These are phyloP conservation scores for Thryonomys swinderianus DNA, from an alignment of 2,113 vertebrate species.

Conservation along the genomic window DNA sequence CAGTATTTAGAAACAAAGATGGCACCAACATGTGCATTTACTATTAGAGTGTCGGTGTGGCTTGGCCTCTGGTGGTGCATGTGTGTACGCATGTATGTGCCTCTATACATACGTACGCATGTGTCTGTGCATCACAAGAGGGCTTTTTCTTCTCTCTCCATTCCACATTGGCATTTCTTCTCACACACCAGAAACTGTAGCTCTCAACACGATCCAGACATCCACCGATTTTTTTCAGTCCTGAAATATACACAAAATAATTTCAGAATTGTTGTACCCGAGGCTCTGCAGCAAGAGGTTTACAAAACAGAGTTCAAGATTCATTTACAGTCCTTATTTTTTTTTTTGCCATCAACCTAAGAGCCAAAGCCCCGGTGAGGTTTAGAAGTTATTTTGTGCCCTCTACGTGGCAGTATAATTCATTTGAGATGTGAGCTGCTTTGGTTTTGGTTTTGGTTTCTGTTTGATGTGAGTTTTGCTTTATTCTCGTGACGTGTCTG, in stretches of 20 bases:
- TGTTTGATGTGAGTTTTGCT: neutral
- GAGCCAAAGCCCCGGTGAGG: neutral
- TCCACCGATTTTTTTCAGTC: neutral
- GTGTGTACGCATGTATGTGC: accelerated
- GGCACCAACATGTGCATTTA: accelerated
- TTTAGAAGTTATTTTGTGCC: neutral
- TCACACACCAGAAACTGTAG: neutral
- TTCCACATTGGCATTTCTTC: accelerated
- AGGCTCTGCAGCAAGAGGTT: neutral
- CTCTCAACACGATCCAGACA: neutral
- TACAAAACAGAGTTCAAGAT: neutral
- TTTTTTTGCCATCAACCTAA: neutral
- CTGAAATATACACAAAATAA: too few species aligned
- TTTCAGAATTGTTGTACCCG: too few species aligned
- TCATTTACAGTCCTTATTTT: neutral
- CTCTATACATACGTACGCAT: neutral
- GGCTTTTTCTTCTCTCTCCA: neutral
- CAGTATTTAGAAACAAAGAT: neutral
- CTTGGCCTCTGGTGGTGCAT: neutral
- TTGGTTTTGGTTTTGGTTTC: neutral
- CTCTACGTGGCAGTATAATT: neutral
- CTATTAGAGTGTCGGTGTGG: neutral
- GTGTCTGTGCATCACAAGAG: neutral
- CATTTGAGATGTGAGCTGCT: neutral
- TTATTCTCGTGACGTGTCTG: neutral